Conservation (phyloP, 2,888 invertebrate species). For the Meiosimyza platycephala region DNA sequence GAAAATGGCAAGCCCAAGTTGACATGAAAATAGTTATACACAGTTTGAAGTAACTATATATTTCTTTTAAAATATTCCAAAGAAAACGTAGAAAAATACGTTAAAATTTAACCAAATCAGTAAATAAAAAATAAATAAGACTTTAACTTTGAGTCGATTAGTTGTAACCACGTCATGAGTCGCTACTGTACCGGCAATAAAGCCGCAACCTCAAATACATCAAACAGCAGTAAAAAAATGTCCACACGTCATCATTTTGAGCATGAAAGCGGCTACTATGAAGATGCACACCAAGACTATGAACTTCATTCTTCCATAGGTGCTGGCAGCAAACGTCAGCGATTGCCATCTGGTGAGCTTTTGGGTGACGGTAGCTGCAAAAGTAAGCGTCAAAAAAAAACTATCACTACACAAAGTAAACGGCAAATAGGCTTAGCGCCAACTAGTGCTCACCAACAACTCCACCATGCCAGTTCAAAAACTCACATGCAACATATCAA, state of each 20-base stretch:
- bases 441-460: conserved; percentile 17
- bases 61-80: conserved; percentile 18
- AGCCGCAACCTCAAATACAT: conserved; percentile 21
- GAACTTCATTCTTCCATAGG: conserved; percentile 32
- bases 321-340: conserved; percentile 44
- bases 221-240: conserved; percentile 67
- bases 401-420: conserved; percentile 25
- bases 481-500: conserved; percentile 41
- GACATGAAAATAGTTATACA: conserved; percentile 28
- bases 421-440: conserved; percentile 29
- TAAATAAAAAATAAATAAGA: conserved; percentile 14
- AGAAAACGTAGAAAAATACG: conserved; percentile 42
- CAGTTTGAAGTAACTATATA: conserved; percentile 14
- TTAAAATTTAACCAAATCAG: conserved; percentile 31
- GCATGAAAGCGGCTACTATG: conserved; percentile 88
- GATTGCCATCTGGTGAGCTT: conserved; percentile 38
- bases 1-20: conserved; percentile 37
- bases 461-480: not conserved
- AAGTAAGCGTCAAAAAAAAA: conserved; percentile 42
- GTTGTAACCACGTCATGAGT: conserved; percentile 44
- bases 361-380: conserved; percentile 27
- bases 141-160: not conserved
- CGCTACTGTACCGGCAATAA: conserved; percentile 44
- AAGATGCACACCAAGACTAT: conserved; percentile 70
- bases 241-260: conserved; percentile 75